phyloP scores from a whole-genome alignment of 92 coral and sea anemone species.

The Scolanthus callimorphus region DNA sequence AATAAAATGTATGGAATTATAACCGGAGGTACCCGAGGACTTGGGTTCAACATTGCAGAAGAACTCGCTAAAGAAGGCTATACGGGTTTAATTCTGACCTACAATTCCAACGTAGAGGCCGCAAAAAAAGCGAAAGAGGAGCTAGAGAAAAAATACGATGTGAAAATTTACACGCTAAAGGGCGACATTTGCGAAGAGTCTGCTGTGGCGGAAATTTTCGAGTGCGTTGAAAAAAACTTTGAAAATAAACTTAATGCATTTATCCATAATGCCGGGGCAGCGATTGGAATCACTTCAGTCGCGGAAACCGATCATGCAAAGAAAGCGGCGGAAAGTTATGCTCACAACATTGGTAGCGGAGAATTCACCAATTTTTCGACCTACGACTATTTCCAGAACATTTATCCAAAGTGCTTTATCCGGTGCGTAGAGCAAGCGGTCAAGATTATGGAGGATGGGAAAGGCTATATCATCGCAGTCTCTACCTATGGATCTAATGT shows the following conservation, averaged over 20 bases:
- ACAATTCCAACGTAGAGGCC: constrained; percentile 67
- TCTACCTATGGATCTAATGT: constrained; percentile 77
- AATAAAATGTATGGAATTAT: constrained; percentile 52
- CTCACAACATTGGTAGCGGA: constrained; percentile 57
- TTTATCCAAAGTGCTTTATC: constrained; percentile 77
- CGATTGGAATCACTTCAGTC: constrained; percentile 48
- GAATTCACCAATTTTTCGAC: constrained; percentile 62
- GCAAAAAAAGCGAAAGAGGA: constrained; percentile 50
- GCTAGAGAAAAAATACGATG: constrained; percentile 43
- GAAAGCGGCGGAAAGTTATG: constrained; percentile 62
- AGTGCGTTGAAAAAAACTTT: constrained; percentile 63
- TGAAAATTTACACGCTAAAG: constrained; percentile 48
- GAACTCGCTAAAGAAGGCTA: constrained; percentile 65
- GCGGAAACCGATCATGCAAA: constrained; percentile 62
- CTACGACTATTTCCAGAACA: constrained; percentile 68
- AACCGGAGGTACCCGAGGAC: constrained; percentile 80
- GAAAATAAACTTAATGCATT: constrained; percentile 60
- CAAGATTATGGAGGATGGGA: constrained; percentile 70
- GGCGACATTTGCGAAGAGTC: constrained; percentile 61
- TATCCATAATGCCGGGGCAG: constrained; percentile 79
- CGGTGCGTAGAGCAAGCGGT: constrained; percentile 74
- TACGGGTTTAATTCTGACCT: constrained; percentile 59
- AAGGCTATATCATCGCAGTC: constrained; percentile 62
- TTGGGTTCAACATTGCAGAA: constrained; percentile 60
- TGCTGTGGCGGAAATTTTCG: constrained; percentile 56